A percentile compares a stretch with the other conserved stretches of the same genome.
Evolutionary conservation across 2,888 invertebrate genomes (phyloP).

Genomic region (Anthoptus insignis): DNA sequence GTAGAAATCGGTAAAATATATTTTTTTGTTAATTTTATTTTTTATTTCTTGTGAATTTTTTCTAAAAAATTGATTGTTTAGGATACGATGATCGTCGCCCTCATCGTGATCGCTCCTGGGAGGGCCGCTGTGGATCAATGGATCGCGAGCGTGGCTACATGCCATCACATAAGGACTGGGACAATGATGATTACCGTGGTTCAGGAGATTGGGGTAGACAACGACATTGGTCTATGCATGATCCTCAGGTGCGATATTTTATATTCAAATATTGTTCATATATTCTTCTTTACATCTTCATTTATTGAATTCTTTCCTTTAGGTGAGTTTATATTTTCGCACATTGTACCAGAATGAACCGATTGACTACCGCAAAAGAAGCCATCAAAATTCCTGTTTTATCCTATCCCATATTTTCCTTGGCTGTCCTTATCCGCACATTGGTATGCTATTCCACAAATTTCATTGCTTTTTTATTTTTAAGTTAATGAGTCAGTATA

Average conservation of each 20-base stretch:
- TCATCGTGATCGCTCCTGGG: conserved; percentile 86
- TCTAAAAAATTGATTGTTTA: conserved; percentile 44
- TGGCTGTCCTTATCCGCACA: conserved; percentile 82
- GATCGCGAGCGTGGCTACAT: conserved; percentile 81
- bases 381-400: conserved; percentile 70
- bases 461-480: conserved; percentile 5
- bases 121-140: conserved; percentile 79
- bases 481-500: not conserved
- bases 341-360: conserved; percentile 75
- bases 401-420: conserved; percentile 84
- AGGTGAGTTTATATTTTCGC: conserved; percentile 75
- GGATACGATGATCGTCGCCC: conserved; percentile 84
- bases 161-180: conserved; percentile 84
- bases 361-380: conserved; percentile 75
- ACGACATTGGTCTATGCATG: conserved; percentile 81
- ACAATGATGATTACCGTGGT: conserved; percentile 84
- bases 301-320: conserved; percentile 58
- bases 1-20: conserved; percentile 70
- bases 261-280: conserved; percentile 20
- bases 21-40: not conserved
- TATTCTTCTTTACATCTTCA: conserved; percentile 25
- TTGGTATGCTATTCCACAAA: conserved; percentile 68
- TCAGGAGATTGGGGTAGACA: conserved; percentile 83
- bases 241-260: conserved; percentile 73
- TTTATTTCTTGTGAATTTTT: not conserved